A percentile compares a stretch with the other conserved stretches of the same genome.
Evolutionary conservation across 2,888 invertebrate species (phyloP).

Genomic region (Subacronicta megacephala): DNA sequence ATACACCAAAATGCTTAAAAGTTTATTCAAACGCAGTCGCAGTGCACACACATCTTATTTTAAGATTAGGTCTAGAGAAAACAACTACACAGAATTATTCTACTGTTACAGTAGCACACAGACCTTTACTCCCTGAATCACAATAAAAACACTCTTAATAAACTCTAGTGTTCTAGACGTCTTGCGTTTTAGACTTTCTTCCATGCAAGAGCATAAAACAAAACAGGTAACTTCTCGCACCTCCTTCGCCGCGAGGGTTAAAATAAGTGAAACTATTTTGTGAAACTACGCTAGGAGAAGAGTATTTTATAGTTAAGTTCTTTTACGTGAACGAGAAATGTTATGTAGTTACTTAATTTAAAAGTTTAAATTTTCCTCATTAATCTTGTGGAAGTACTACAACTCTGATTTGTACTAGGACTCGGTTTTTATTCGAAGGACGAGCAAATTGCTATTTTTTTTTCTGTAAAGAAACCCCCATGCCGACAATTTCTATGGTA

Average conservation of each 20-base stretch:
- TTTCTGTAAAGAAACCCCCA: no score
- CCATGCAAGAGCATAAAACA: conserved; percentile 14
- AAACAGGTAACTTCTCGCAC: conserved; percentile 14
- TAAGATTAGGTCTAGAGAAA: neutral
- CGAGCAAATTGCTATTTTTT: no score
- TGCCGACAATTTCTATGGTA: no score
- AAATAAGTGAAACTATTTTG: conserved; percentile 28
- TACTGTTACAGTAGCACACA: neutral
- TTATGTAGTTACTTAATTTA: conserved; percentile 40
- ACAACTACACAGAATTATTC: neutral
- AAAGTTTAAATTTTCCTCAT: conserved; percentile 31
- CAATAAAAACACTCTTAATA: neutral
- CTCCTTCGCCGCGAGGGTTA: conserved; percentile 4
- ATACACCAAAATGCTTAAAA: no score
- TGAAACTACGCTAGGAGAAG: conserved; percentile 13
- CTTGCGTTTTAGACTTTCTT: conserved; percentile 9
- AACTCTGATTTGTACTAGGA: no score
- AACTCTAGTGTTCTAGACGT: neutral
- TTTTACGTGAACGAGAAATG: conserved; percentile 23
- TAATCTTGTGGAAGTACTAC: no score
- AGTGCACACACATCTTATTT: neutral
- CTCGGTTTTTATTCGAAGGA: no score
- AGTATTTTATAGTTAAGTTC: conserved; percentile 31
- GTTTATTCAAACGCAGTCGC: neutral
- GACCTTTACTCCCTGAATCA: neutral